Evolutionary conservation across 2,888 invertebrate genomes (phyloP), one percentile per base, ranked within the genome.

Genomic region (Drosophila austrosaltans): DNA sequence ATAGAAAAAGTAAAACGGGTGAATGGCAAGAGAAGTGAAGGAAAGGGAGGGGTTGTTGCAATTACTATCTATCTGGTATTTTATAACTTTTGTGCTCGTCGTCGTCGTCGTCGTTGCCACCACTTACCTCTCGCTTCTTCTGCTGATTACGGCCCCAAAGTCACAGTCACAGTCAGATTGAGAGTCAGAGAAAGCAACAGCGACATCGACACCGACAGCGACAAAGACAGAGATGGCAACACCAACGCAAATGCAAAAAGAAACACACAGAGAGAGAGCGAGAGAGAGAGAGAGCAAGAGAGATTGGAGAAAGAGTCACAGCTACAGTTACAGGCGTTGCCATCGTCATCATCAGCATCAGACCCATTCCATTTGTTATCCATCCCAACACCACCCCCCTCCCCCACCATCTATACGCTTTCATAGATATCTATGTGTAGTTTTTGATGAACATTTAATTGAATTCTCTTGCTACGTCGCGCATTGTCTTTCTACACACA

Each of bases 381-480:
- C 72, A 48, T 63, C 69, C 69, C 66, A 67, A 54, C 28, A 39
- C 72, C 16, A 16, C 1, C 16, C 16, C 16, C 16, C 16, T 16
- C 16, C 16, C 16, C 16, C 16, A 16, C 16, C 69, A 66, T 73
- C 73, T 66, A 70, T 68, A 56, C 62, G 58, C 64, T 60, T 63
- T 44, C 22, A 40, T 66, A 63, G 69, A 70, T 78, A 65, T 44
- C 25, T 56, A 36, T 36, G 53, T 88, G 87, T 83, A 84, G 81
- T 86, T 84, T 84, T 88, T 84, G 84, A 84, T 84, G 87, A 84
- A 86, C 84, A 84, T 88, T 84, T 88, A 84, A 84, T 84, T 84
- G 84, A 84, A 84, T 84, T 84, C 87, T 72, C 69, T 72, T 72
- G 73, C 83, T 70, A 44, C 69, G 16, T 62, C 72, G 73, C 72